phyloP scores from a whole-genome alignment of 2,888 invertebrate species.

The Gymnosoma rotundatum region DNA sequence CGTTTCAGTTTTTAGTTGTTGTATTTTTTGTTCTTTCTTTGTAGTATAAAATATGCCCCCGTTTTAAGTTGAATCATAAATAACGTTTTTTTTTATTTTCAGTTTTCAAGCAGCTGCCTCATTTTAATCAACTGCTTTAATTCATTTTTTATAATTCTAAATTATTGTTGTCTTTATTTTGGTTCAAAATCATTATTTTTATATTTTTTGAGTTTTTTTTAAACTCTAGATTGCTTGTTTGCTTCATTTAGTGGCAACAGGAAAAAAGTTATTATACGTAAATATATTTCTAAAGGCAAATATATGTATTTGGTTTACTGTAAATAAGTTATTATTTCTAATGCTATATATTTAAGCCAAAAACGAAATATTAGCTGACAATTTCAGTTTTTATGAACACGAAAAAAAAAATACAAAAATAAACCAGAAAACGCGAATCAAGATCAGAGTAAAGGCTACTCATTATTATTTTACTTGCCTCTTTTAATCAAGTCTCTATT shows the following conservation, averaged over 20 bases:
- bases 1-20: conserved; percentile 30
- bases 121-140: conserved; percentile 49
- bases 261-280: too few relatives aligned
- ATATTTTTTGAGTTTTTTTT: background rate
- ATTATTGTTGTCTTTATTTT: conserved; percentile 31
- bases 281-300: background rate
- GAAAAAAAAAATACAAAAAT: too few relatives aligned
- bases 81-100: conserved; percentile 9
- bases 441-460: too few relatives aligned
- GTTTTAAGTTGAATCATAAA: conserved; percentile 44
- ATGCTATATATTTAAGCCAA: background rate
- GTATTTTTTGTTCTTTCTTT: too few relatives aligned
- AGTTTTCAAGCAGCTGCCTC: conserved; percentile 49
- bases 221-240: background rate
- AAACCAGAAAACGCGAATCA: too few relatives aligned
- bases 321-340: conserved; percentile 49
- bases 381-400: too few relatives aligned
- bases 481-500: too few relatives aligned
- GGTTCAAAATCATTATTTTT: conserved; percentile 1
- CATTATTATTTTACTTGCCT: too few relatives aligned
- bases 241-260: too few relatives aligned
- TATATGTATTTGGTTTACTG: background rate
- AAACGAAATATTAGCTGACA: too few relatives aligned
- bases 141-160: background rate
- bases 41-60: conserved; percentile 27